Evolutionary conservation across 2,888 invertebrate genomes (phyloP), one percentile per base, ranked within the genome.

Genomic region (Ochropleura plecta): DNA sequence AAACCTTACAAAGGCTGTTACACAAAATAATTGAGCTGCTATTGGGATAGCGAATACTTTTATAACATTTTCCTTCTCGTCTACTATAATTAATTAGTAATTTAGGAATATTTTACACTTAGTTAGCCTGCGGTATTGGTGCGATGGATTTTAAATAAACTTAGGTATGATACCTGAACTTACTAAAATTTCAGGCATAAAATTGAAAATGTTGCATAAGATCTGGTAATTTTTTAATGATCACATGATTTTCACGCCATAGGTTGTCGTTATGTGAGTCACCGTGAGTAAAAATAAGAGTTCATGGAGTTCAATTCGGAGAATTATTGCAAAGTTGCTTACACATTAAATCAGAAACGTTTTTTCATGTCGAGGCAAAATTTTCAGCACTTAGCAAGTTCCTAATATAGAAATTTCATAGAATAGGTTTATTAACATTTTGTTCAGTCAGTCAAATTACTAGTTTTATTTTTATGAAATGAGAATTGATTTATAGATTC

Each of bases 291-390:
- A 49, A 2, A 57, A 78, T 79, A 44, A 66, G 79, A 79, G 76
- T 71, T 79, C 76, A 76, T 63, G 18, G 73, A 63, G 55, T 77
- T 79, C 72, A 76, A 72, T 76, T 63, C 73, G 5, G 62, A 63
- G 62, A 72, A 78, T 59, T 48, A 76, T 69, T 40, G 46, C 60
- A 48, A 42, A 49, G 62, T 71, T 71, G n/a, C 18, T 46, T 51
- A 78, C 16, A n/a, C 40, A 63, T 49, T 40, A 20, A 20, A 71
- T 51, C 18, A 20, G 46, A 46, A 53, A 42, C 12, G n/a, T 44
- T 20, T 30, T 42, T 53, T 53, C 18, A 55, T 18, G 20, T 8
- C n/a, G 51, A 49, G 3, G 10, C 42, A 30, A 62, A 42, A 18
- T 79, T 53, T 67, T 46, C 44, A 44, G 51, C 14, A 57, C 6